A percentile compares a stretch with the other conserved stretches of the same genome.
phyloP scores from a whole-genome alignment of 2,888 invertebrate species.

The Syrphus vitripennis region DNA sequence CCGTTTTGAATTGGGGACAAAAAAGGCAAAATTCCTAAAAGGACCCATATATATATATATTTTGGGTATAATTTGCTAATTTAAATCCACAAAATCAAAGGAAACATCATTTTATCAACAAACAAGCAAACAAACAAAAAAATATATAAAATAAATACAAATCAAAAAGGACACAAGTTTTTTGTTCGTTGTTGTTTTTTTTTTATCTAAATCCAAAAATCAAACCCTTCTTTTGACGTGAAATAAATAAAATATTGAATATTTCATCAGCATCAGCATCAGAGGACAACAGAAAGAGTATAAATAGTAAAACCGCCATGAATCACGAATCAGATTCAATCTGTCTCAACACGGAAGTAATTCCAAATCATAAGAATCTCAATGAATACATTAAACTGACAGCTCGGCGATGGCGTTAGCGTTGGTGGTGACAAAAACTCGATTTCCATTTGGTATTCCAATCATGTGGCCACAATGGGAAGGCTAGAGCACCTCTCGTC shows the following conservation, averaged over 20 bases:
- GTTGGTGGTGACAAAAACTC: conserved; percentile 8
- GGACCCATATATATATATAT: not conserved
- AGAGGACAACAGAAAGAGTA: not conserved
- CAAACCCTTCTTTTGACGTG: conserved; percentile 7
- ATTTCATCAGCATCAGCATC: not conserved
- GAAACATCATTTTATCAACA: not conserved
- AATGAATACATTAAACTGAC: conserved; percentile 60
- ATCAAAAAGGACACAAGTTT: conserved; percentile 3
- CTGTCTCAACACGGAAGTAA: conserved; percentile 64
- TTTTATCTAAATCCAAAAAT: not conserved
- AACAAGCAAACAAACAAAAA: not conserved
- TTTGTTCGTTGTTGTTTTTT: too few species aligned
- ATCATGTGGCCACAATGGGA: conserved; percentile 51
- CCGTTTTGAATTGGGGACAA: conserved; percentile 26
- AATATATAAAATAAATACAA: not conserved
- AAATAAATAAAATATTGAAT: not conserved
- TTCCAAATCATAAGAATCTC: conserved; percentile 52
- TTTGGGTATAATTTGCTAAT: conserved; percentile 32
- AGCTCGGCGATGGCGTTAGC: not conserved
- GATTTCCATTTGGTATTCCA: conserved; percentile 62
- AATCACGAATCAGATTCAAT: conserved; percentile 65
- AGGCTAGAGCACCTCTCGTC: not conserved
- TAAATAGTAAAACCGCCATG: not conserved
- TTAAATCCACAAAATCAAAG: conserved; percentile 23
- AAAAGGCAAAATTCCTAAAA: not conserved